A percentile compares a stretch with the other conserved stretches of the same genome.
Evolutionary conservation across 2,797 vertebrate genomes (phyloP).

Genomic region (Chelmon rostratus): DNA sequence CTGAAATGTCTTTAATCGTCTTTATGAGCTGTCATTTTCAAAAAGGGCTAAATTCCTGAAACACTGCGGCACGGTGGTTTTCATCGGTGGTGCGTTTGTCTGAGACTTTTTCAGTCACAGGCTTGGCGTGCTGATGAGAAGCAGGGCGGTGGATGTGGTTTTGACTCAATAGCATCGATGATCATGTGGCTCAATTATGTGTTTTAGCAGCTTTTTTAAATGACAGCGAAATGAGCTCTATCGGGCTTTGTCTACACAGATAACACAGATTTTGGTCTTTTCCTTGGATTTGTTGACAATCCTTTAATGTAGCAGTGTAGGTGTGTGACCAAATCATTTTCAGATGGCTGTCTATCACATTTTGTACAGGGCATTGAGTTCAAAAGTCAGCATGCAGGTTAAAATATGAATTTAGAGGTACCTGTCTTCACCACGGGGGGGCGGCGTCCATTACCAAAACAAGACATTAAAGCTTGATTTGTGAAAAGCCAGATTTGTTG

Average conservation of each 20-base stretch:
- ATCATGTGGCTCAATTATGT: too few relatives aligned
- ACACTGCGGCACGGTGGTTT: neutral
- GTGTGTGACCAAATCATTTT: neutral
- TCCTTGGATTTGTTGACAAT: neutral
- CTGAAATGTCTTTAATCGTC: too few relatives aligned
- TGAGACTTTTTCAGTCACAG: neutral
- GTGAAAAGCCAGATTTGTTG: neutral
- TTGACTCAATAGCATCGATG: neutral
- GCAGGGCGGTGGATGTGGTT: neutral
- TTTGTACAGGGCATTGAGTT: conserved; percentile 3
- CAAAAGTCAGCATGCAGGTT: neutral
- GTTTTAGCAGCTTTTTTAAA: neutral
- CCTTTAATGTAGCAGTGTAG: neutral
- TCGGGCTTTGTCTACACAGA: too few relatives aligned
- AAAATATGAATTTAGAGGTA: neutral
- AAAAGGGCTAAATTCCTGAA: too few relatives aligned
- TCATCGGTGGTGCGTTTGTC: neutral
- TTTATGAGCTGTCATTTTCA: neutral
- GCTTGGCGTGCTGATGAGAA: neutral
- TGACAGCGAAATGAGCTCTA: too few relatives aligned
- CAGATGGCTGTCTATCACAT: conserved; percentile 3
- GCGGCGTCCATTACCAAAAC: conserved; percentile 2
- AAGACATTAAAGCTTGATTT: neutral
- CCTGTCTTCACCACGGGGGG: conserved; percentile 6
- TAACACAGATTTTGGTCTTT: neutral